phyloP scores from a whole-genome alignment of 1,140 invertebrate species.

The Metaphire vulgaris region DNA sequence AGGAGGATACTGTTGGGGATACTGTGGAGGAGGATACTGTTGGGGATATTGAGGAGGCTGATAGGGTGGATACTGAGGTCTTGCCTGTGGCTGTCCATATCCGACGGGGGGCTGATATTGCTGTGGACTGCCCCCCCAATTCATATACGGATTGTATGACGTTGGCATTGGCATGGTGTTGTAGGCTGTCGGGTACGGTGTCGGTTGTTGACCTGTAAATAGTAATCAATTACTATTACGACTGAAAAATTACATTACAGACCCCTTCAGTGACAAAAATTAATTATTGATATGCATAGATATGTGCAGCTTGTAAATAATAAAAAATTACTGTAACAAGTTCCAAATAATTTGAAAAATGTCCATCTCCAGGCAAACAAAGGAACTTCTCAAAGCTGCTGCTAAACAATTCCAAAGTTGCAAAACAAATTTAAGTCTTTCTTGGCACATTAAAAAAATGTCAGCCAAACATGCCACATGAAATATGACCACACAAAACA shows the following conservation, averaged over 20 bases:
- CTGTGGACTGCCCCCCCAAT: neutral
- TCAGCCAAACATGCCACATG: too few species aligned
- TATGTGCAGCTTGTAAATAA: neutral
- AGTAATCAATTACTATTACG: neutral
- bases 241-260: too few species aligned
- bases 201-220: neutral
- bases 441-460: too few species aligned
- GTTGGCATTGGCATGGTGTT: neutral
- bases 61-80: neutral
- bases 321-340: too few species aligned
- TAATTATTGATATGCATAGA: neutral
- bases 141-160: slow-evolving; percentile 1
- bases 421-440: too few species aligned
- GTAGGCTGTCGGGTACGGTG: neutral
- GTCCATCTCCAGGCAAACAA: neutral
- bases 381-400: neutral
- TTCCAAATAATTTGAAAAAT: neutral
- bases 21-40: slow-evolving; percentile 59
- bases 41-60: slow-evolving; percentile 4
- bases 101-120: neutral
- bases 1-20: slow-evolving; percentile 23
- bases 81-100: neutral
- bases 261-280: too few species aligned
- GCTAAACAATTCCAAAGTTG: too few species aligned
- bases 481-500: too few species aligned